Conservation (phyloP, 2,888 invertebrate genomes). For the Lepidocyrtoides sp. region DNA sequence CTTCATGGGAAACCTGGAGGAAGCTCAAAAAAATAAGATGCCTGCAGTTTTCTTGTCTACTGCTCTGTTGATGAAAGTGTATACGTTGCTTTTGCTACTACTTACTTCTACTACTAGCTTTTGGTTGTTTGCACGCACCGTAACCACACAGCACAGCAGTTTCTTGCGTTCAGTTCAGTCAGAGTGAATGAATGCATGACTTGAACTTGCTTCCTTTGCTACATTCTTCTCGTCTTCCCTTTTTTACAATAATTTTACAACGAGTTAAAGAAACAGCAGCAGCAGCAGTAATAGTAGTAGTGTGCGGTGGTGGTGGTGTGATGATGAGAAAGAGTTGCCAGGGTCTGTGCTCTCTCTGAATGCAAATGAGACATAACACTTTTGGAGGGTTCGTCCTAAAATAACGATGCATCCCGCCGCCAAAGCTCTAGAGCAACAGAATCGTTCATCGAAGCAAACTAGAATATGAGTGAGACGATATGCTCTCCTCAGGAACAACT, state of each 20-base stretch:
- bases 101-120: no score
- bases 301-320: constrained; percentile 37
- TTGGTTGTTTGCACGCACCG: constrained; percentile 9
- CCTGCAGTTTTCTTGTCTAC: constrained; percentile 35
- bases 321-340: constrained; percentile 69
- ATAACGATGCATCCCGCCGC: constrained; percentile 34
- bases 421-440: not conserved
- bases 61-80: not conserved
- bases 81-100: not conserved
- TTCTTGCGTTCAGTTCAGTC: constrained; percentile 7
- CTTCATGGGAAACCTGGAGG: constrained; percentile 40
- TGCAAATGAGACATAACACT: constrained; percentile 83
- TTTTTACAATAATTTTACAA: not conserved
- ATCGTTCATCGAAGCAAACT: not conserved
- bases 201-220: constrained; percentile 60
- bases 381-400: constrained; percentile 50
- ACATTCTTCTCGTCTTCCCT: constrained; percentile 39
- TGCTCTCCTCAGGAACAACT: constrained; percentile 25
- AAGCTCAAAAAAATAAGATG: constrained; percentile 16
- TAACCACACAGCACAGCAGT: constrained; percentile 9
- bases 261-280: not conserved
- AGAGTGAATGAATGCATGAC: constrained; percentile 60
- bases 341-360: constrained; percentile 76
- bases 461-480: constrained; percentile 4
- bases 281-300: not conserved